phyloP scores from a whole-genome alignment of 2,888 invertebrate species.

The Drosophila austrosaltans region DNA sequence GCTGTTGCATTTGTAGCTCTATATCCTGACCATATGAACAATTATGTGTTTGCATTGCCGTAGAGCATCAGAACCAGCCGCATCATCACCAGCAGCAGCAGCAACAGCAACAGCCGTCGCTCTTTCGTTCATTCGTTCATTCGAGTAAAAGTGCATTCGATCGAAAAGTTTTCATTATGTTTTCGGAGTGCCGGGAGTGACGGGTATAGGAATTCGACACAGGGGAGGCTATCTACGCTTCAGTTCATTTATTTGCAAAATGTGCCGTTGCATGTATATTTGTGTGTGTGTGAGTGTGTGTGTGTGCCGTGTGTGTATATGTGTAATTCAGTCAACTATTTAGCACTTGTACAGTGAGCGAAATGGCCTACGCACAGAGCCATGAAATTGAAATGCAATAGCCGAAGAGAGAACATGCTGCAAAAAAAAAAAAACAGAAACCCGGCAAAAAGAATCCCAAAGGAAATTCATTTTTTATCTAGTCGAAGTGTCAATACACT shows the following conservation, averaged over 20 bases:
- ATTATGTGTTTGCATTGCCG: conserved; percentile 65
- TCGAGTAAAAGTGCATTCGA: conserved; percentile 69
- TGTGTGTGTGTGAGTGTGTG: conserved; percentile 19
- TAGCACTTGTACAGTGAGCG: conserved; percentile 69
- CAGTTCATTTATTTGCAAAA: conserved; percentile 71
- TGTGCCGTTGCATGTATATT: conserved; percentile 32
- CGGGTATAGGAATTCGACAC: conserved; percentile 25
- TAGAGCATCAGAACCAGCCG: conserved; percentile 10
- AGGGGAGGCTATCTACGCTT: conserved; percentile 64
- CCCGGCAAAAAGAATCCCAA: not conserved
- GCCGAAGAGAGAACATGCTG: conserved; percentile 21
- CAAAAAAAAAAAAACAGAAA: not conserved
- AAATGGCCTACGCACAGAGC: conserved; percentile 73
- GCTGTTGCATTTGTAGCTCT: conserved; percentile 41
- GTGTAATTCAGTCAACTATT: conserved; percentile 74
- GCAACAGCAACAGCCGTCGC: conserved; percentile 39
- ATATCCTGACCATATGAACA: conserved; percentile 67
- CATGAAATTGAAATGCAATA: conserved; percentile 80
- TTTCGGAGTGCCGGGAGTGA: conserved; percentile 33
- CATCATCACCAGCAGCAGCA: conserved; percentile 37
- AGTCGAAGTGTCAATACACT: not conserved
- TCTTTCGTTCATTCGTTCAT: conserved; percentile 34
- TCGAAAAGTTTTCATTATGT: conserved; percentile 77
- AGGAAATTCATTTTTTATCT: not conserved
- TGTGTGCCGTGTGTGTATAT: conserved; percentile 29